These are phyloP conservation scores for Siniperca obscura DNA, from an alignment of 2,797 vertebrate genomes.

Conservation along the genomic window DNA sequence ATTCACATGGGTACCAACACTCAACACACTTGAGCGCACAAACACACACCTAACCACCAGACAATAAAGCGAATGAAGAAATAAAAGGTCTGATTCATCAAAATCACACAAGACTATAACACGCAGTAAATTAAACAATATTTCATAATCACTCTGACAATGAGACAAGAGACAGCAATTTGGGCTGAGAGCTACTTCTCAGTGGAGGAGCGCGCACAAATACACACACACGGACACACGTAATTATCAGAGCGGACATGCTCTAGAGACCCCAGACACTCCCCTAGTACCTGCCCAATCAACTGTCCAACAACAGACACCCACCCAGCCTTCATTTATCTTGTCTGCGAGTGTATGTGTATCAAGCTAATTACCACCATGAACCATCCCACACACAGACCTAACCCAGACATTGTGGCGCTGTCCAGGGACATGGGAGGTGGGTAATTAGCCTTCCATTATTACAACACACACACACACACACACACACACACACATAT, in stretches of 20 bases:
- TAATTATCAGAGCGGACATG: constrained; percentile 93
- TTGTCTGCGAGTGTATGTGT: constrained; percentile 88
- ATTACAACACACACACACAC: constrained; percentile 75
- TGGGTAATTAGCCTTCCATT: constrained; percentile 89
- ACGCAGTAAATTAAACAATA: constrained; percentile 92
- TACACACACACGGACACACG: constrained; percentile 68
- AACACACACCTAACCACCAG: constrained; percentile 76
- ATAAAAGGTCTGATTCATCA: constrained; percentile 91
- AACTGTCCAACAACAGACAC: constrained; percentile 87
- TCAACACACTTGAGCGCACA: constrained; percentile 59
- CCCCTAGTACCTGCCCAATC: constrained; percentile 87
- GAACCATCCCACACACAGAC: constrained; percentile 85
- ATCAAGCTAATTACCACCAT: constrained; percentile 92
- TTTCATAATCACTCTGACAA: constrained; percentile 93
- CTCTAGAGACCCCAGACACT: constrained; percentile 84
- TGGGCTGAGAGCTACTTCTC: constrained; percentile 88
- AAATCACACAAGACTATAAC: constrained; percentile 85
- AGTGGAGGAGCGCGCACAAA: constrained; percentile 76
- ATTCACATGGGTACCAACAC: constrained; percentile 49
- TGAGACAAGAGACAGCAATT: constrained; percentile 91
- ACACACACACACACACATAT: constrained; percentile 51
- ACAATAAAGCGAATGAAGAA: constrained; percentile 89
- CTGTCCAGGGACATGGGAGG: constrained; percentile 89
- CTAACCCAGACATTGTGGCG: constrained; percentile 92
- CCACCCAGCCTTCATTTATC: constrained; percentile 94